Percentiles rank a stretch among this genome's conserved stretches.
These are phyloP conservation scores for Brachypteracias leptosomus DNA, from an alignment of 2,113 vertebrate species.

Conservation along the genomic window DNA sequence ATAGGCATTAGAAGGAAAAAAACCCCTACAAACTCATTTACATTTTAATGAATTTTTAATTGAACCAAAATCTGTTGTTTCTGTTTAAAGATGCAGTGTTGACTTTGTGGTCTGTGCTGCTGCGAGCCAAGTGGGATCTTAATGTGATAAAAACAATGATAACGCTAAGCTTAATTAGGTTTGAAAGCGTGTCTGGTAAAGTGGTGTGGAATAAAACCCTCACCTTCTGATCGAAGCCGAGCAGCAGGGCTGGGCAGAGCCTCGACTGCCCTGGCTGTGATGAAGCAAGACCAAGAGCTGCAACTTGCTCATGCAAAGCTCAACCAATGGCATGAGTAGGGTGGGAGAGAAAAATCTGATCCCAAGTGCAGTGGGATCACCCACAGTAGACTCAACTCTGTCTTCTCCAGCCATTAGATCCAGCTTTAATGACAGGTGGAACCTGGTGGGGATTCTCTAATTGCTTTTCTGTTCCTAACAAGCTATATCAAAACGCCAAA, in stretches of 20 bases:
- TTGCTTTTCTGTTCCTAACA: neutral
- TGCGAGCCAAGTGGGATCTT: constrained; percentile 75
- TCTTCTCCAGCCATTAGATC: neutral
- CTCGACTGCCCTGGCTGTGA: neutral
- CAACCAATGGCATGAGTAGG: accelerated
- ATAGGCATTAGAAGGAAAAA: constrained; percentile 64
- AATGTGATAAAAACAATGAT: constrained; percentile 82
- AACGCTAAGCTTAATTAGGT: constrained; percentile 80
- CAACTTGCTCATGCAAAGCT: neutral
- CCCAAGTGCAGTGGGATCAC: neutral
- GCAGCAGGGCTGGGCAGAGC: neutral
- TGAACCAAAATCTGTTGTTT: constrained; percentile 86
- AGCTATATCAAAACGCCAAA: neutral
- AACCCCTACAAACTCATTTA: constrained; percentile 76
- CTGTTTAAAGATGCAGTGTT: constrained; percentile 81
- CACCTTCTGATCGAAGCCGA: neutral
- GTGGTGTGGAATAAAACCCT: neutral
- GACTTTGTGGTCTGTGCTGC: constrained; percentile 76
- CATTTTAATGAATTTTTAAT: constrained; percentile 89
- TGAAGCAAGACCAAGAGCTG: neutral
- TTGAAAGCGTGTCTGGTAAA: constrained; percentile 65
- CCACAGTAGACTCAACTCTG: neutral
- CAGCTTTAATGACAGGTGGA: neutral
- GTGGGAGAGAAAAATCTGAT: neutral
- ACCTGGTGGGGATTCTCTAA: neutral